Conservation (phyloP, 37 sponge, comb jelly and placozoan species). For the Cladorhizidae sp. region DNA sequence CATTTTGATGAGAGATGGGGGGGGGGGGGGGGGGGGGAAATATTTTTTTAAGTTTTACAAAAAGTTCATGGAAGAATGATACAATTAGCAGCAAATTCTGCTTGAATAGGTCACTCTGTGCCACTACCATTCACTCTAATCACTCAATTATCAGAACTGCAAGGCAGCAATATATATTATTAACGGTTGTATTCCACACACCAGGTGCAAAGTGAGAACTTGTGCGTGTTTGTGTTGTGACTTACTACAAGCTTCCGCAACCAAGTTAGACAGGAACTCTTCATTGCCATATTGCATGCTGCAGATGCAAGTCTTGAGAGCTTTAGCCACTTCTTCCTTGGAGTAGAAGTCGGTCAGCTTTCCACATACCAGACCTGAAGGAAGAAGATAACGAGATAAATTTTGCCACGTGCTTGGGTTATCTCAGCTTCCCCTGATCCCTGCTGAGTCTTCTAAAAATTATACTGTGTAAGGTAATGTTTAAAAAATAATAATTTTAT, state of each 20-base stretch:
- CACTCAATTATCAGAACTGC: too few relatives aligned
- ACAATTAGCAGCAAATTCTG: too few relatives aligned
- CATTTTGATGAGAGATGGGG: too few relatives aligned
- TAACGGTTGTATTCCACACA: too few relatives aligned
- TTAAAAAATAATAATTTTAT: too few relatives aligned
- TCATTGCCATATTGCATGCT: slow-evolving; percentile 93
- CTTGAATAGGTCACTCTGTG: too few relatives aligned
- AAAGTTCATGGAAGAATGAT: too few relatives aligned
- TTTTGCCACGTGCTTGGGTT: background rate
- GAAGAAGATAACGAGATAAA: background rate
- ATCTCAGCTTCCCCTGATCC: background rate
- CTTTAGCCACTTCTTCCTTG: slow-evolving; percentile 63
- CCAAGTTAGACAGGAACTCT: slow-evolving; percentile 85
- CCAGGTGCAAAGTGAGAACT: background rate
- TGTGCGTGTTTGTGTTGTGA: background rate
- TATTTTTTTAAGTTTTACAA: too few relatives aligned
- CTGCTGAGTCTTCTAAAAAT: background rate
- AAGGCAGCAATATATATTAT: too few relatives aligned
- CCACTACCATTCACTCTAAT: too few relatives aligned
- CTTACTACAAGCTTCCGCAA: slow-evolving; percentile 94
- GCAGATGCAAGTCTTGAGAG: slow-evolving; percentile 73
- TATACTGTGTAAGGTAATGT: background rate
- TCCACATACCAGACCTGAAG: slow-evolving; percentile 59
- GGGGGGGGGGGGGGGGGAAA: too few relatives aligned
- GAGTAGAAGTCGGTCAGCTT: slow-evolving; percentile 59